These are phyloP conservation scores for Cyclura pinguis DNA, from an alignment of 2,797 vertebrate species.

Conservation along the genomic window DNA sequence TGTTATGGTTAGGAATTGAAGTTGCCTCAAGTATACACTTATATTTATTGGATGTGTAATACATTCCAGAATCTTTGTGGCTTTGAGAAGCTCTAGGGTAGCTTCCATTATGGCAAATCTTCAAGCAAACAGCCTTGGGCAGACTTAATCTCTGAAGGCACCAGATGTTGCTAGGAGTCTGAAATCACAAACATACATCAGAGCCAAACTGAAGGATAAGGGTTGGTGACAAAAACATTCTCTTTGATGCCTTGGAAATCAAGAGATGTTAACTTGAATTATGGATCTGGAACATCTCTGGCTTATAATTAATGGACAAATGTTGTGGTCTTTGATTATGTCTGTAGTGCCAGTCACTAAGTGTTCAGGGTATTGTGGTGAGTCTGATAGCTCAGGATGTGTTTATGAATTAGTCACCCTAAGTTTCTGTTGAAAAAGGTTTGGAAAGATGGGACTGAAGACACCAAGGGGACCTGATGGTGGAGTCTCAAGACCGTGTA, in stretches of 20 bases:
- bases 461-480: too few relatives aligned
- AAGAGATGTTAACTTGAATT: slow-evolving; percentile 20
- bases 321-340: neutral
- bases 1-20: neutral
- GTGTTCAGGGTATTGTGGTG: neutral
- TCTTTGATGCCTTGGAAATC: slow-evolving; percentile 23
- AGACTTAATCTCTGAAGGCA: neutral
- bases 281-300: neutral
- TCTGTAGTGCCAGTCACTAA: neutral
- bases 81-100: slow-evolving; percentile 20
- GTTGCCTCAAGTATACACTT: neutral
- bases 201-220: neutral
- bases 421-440: neutral
- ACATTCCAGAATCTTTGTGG: slow-evolving; percentile 2
- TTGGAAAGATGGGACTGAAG: neutral
- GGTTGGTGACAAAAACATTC: neutral
- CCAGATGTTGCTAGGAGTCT: neutral
- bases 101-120: slow-evolving; percentile 27
- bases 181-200: neutral
- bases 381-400: neutral
- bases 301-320: slow-evolving; percentile 31
- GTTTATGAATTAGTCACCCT: neutral
- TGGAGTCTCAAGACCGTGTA: neutral
- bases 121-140: slow-evolving; percentile 42
- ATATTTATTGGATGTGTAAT: neutral